These are phyloP conservation scores for Sphecodes monilicornis DNA, from an alignment of 2,888 invertebrate genomes.

Conservation along the genomic window DNA sequence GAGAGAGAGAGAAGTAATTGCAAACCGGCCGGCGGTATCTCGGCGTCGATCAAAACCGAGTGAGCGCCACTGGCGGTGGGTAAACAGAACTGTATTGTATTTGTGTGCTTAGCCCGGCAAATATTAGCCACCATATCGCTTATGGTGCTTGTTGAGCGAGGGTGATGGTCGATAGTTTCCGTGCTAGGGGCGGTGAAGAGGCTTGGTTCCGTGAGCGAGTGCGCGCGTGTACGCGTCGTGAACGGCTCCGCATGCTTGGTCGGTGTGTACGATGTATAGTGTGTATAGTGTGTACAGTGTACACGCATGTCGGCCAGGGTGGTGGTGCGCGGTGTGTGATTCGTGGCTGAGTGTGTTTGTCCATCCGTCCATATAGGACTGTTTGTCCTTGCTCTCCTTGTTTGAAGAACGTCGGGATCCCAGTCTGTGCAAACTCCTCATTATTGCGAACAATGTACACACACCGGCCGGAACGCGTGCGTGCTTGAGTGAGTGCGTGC, in stretches of 20 bases:
- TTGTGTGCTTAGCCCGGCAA: conserved; percentile 82
- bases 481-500: conserved; percentile 25
- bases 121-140: conserved; percentile 84
- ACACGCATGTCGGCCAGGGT: conserved; percentile 49
- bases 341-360: conserved; percentile 79
- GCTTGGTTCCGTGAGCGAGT: conserved; percentile 47
- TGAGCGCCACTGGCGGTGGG: conserved; percentile 78
- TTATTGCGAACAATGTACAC: conserved; percentile 80
- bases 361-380: conserved; percentile 79
- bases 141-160: conserved; percentile 82
- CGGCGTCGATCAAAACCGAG: conserved; percentile 38
- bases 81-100: conserved; percentile 81
- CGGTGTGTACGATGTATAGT: neutral
- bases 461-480: conserved; percentile 45
- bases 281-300: neutral
- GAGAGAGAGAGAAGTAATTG: conserved; percentile 43
- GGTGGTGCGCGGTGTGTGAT: conserved; percentile 66
- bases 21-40: conserved; percentile 40
- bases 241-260: conserved; percentile 29
- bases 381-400: conserved; percentile 82
- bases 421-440: conserved; percentile 83
- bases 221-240: conserved; percentile 39
- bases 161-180: conserved; percentile 73
- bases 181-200: conserved; percentile 64
- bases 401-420: conserved; percentile 82